Evolutionary conservation across 92 coral and sea anemone genomes (phyloP).

Genomic region (Chrysogorgia sp.): DNA sequence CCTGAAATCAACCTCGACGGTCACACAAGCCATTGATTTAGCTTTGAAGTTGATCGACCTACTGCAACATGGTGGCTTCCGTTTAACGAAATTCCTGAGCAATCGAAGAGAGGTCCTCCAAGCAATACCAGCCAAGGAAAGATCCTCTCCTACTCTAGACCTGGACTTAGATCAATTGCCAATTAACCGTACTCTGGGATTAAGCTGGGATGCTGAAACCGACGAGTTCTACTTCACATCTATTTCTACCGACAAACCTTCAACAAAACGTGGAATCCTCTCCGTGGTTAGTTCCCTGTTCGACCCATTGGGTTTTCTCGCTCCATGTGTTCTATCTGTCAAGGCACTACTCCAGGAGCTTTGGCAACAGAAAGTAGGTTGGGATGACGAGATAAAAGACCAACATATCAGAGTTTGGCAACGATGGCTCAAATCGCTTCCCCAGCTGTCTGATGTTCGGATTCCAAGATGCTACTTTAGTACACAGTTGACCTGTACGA

Average conservation of each 20-base stretch:
- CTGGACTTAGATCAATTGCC: constrained; percentile 45
- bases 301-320: constrained; percentile 46
- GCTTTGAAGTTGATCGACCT: constrained; percentile 41
- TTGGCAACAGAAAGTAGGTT: constrained; percentile 38
- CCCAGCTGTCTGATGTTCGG: constrained; percentile 41
- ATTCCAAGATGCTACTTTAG: constrained; percentile 47
- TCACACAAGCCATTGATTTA: constrained; percentile 25
- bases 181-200: constrained; percentile 53
- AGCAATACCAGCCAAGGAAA: constrained; percentile 40
- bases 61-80: constrained; percentile 55
- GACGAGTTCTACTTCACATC: constrained; percentile 46
- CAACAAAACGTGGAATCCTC: constrained; percentile 61
- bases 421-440: constrained; percentile 52
- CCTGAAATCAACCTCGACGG: constrained; percentile 45
- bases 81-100: constrained; percentile 55
- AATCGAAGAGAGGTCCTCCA: constrained; percentile 48
- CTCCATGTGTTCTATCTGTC: constrained; percentile 40
- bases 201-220: constrained; percentile 59
- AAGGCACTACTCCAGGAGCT: constrained; percentile 43
- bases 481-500: neutral
- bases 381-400: constrained; percentile 51
- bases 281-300: constrained; percentile 52
- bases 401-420: constrained; percentile 45
- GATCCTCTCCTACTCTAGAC: constrained; percentile 47
- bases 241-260: constrained; percentile 46